Evolutionary conservation across 2,113 vertebrate genomes (phyloP), one percentile per base, ranked within the genome.

Genomic region (Hippocampus barbouri): DNA sequence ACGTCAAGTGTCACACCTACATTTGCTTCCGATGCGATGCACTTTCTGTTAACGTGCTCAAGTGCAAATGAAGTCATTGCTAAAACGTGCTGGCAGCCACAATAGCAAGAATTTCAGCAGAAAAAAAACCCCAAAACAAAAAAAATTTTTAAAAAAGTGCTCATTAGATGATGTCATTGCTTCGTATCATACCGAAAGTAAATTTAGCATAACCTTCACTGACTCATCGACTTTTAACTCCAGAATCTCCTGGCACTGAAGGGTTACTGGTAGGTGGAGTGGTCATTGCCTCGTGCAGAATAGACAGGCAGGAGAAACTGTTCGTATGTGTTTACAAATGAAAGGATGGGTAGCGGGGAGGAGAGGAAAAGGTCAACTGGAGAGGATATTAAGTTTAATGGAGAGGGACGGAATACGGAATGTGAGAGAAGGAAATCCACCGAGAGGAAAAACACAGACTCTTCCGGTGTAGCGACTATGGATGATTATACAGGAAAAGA

Each of bases 231-330:
- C 68, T 75, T 56, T 86, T 85, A 73, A 83, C 70, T 88, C 79
- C 88, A 91, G 86, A 91, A 87, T 82, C 71, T 78, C 86, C 88
- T 80, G 89, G 89, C 91, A 90, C 87, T 91, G 91, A 89, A 93
- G 90, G 91, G 91, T 93, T 92, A 93, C 80, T 89, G 89, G 91
- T 92, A 89, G 89, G 87, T 84, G 90, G 4, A 84, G 86, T 91
- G 89, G 90, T 90, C 86, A 80, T 88, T 87, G 89, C 87, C 85
- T 90, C 88, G 77, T 89, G 92, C 85, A 79, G 20, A 63, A 82
- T 75, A 71, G 69, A 62, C 57, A 76, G 79, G 72, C 54, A 69
- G 62, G 71, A 70, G 30, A 80, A 68, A 82, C 65, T 70, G 68
- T 72, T 79, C 66, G 53, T 64, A 41, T 34, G 76, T 79, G 54